Evolutionary conservation across 2,113 vertebrate genomes (phyloP).

Genomic region (Rhodinocichla rosea): DNA sequence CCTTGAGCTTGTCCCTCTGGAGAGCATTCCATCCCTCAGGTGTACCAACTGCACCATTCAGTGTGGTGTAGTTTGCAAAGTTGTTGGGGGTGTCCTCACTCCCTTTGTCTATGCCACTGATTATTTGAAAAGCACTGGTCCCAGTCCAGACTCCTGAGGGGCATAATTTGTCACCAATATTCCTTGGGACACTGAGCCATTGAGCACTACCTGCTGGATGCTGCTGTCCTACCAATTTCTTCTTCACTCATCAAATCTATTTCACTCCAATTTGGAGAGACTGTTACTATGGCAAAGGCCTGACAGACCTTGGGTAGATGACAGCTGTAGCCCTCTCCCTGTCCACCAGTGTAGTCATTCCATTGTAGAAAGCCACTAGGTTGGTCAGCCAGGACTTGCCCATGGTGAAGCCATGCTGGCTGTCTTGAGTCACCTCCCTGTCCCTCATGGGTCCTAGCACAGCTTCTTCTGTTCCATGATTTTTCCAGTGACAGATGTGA

Average conservation of each 20-base stretch:
- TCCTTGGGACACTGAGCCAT: not conserved
- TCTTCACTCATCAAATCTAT: not conserved
- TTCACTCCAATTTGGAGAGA: not conserved
- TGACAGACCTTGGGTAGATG: not conserved
- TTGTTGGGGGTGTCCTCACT: not conserved
- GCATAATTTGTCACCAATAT: not conserved
- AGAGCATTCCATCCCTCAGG: not conserved
- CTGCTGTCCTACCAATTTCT: not conserved
- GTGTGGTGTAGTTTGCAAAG: not conserved
- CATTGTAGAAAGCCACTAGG: not conserved
- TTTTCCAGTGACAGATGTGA: not conserved
- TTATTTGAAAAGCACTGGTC: not conserved
- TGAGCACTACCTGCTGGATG: fast-evolving
- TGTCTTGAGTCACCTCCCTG: not conserved
- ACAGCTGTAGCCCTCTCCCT: not conserved
- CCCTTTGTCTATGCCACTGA: not conserved
- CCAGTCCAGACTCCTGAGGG: not conserved
- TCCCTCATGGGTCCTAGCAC: not conserved
- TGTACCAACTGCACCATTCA: no score
- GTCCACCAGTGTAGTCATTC: not conserved
- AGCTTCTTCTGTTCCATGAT: not conserved
- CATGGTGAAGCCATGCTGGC: not conserved
- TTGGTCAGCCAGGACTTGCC: not conserved
- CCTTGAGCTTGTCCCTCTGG: not conserved
- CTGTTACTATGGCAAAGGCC: not conserved